Conservation (phyloP, 2,888 invertebrate genomes). For the Drosophila villosipedis region DNA sequence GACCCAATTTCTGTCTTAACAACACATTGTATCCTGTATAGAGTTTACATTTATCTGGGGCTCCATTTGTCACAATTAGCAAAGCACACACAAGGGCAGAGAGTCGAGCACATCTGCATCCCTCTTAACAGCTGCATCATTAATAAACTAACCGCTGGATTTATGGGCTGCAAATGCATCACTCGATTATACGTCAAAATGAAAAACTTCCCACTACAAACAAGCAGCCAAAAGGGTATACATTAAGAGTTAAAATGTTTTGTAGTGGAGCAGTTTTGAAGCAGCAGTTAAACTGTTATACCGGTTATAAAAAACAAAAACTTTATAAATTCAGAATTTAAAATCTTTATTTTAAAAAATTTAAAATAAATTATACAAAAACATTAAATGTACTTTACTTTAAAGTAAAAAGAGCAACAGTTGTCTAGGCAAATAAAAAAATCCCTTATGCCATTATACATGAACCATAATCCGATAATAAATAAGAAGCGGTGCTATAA, state of each 20-base stretch:
- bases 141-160: conserved; percentile 17
- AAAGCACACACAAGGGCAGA: neutral
- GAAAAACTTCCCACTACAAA: conserved; percentile 20
- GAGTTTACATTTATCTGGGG: conserved; percentile 23
- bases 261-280: neutral
- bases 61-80: conserved; percentile 34
- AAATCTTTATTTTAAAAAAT: neutral
- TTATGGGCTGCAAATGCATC: neutral
- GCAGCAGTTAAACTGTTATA: neutral
- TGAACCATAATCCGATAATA: neutral
- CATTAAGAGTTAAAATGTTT: neutral
- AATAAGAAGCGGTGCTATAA: neutral
- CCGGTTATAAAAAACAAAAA: neutral
- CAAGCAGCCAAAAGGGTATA: conserved; percentile 4
- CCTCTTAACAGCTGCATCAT: conserved; percentile 23
- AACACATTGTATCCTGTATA: conserved; percentile 33
- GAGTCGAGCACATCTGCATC: neutral
- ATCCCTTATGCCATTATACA: neutral
- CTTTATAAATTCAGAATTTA: neutral
- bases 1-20: conserved; percentile 52
- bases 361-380: neutral
- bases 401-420: neutral
- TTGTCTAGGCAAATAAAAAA: neutral
- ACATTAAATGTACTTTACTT: neutral
- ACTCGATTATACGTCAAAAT: conserved; percentile 10